Base-by-base conservation (phyloP, 1,140 invertebrate genomes). In the Achroia grisella region DNA sequence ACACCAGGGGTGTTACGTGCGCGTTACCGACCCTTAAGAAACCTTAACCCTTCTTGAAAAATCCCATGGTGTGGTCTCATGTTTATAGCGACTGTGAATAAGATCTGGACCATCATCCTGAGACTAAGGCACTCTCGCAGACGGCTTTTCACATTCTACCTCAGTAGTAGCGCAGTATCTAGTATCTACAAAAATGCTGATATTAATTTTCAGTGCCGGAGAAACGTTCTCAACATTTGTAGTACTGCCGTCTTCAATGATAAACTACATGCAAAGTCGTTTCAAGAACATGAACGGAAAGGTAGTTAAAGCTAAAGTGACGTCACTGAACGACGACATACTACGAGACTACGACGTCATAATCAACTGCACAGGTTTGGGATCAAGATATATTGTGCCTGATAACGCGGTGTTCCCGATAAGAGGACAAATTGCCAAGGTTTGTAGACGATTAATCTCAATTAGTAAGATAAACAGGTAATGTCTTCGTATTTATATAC, bases 311-410 rank as follows among this genome's bases (percentile, higher is more conserved):
- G 74, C 72, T 43, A 88, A 86, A 45, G 70, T 93, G 9, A 56
- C 65, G 1, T 76, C 86, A 23, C 73, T 94, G 1, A 54, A 86
- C 5, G 85, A 90, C 46, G 63, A 90, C 0, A 52, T 73, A 1
- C 46, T 80, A 0, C 62, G 84, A 1, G 77, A 66, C 0, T 93
- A 87, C 63, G 89, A 93, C 69, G 84, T 92, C 1, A 80, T 95
- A 23, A 86, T 95, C 14, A 94, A 95, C 70, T 95, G 93, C 59
- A 88, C 89, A 13, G 93, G 93, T 0, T 66, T 94, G 0, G 88
- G 87, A 8, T 88, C 92, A 4, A 72, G 75, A 44, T 15, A 82
- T 2, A 69, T 93, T 4, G 86, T 89, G 1, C 72, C 78, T 5
- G 93, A 94, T 80, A 44, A 71, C 3, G 55, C 67, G 31, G 74